phyloP scores from a whole-genome alignment of 2,888 invertebrate species.

The Cheilosia urbana region DNA sequence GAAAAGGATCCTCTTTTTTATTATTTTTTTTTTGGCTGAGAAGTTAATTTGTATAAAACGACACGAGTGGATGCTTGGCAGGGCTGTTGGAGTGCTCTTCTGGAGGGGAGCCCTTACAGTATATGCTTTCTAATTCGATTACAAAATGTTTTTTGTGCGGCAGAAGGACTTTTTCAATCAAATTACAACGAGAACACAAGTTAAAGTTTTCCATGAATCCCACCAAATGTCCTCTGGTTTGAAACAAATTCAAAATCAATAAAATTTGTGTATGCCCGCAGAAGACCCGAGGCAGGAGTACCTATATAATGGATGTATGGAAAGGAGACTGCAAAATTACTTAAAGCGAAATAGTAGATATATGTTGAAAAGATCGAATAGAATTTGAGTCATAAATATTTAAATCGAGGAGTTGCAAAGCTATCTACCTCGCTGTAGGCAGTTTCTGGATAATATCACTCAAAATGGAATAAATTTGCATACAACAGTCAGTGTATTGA shows the following conservation, averaged over 20 bases:
- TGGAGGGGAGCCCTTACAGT: neutral
- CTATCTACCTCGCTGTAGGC: neutral
- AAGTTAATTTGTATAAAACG: neutral
- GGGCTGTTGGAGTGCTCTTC: neutral
- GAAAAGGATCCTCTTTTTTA: slow-evolving; percentile 34
- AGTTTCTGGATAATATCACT: neutral
- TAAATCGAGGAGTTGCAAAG: neutral
- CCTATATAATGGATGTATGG: neutral
- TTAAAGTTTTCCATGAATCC: neutral
- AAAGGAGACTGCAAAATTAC: neutral
- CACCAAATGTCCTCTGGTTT: too few relatives aligned
- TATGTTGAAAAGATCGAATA: neutral
- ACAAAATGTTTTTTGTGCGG: neutral
- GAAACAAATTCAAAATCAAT: too few relatives aligned
- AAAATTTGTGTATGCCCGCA: too few relatives aligned
- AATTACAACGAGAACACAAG: neutral
- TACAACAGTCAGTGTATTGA: neutral
- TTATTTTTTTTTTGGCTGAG: neutral
- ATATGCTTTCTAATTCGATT: neutral
- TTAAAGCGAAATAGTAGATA: neutral
- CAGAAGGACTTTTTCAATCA: neutral
- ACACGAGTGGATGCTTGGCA: neutral
- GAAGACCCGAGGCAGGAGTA: neutral
- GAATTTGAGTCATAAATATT: neutral
- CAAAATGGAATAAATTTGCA: neutral